Conservation (phyloP, 2,888 invertebrate genomes). For the Heliconius aoede region DNA sequence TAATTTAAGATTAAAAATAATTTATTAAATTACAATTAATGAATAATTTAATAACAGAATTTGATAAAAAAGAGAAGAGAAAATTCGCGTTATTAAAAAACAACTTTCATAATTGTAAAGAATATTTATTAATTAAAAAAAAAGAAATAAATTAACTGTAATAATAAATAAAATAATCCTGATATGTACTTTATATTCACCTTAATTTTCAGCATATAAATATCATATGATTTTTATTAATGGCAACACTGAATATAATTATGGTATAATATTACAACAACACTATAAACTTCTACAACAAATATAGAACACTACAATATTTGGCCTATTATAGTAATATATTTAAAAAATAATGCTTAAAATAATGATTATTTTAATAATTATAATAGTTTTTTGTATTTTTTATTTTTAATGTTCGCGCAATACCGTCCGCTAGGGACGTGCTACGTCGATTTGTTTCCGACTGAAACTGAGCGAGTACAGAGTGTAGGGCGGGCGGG, state of each 20-base stretch:
- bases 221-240: constrained; percentile 8
- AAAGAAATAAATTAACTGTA: background rate
- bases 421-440: constrained; percentile 36
- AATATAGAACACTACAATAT: constrained; percentile 30
- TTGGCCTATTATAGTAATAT: background rate
- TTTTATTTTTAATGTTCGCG: constrained; percentile 33
- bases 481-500: constrained; percentile 44
- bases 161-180: background rate
- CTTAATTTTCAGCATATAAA: background rate
- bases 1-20: background rate
- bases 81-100: too few relatives aligned
- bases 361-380: constrained; percentile 13
- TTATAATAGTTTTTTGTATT: constrained; percentile 1
- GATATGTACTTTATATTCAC: constrained; percentile 13
- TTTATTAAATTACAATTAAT: background rate
- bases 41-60: background rate
- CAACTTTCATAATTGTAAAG: too few relatives aligned
- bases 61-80: background rate
- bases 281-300: constrained; percentile 32
- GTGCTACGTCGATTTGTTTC: constrained; percentile 40
- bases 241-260: constrained; percentile 12
- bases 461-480: constrained; percentile 43
- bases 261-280: constrained; percentile 23
- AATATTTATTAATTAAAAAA: background rate
- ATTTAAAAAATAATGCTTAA: constrained; percentile 20